These are phyloP conservation scores for Calephelis nemesis DNA, from an alignment of 1,140 invertebrate genomes.

Conservation along the genomic window DNA sequence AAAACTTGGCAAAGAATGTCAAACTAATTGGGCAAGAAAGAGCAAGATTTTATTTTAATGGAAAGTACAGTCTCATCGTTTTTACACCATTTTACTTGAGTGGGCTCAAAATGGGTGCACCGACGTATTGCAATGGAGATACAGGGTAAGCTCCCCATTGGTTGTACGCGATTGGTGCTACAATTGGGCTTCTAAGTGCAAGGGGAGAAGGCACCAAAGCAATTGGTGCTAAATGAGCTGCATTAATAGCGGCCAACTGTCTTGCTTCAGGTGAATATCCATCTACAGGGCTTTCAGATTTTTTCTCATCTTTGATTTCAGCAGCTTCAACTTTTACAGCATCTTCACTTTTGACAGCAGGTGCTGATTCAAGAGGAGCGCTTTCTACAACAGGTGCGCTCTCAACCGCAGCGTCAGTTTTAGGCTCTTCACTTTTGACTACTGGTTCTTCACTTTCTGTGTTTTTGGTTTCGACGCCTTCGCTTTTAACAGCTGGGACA, in stretches of 20 bases:
- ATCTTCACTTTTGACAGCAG: background rate
- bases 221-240: background rate
- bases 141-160: too few relatives aligned
- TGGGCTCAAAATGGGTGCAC: background rate
- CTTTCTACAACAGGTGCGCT: background rate
- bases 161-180: too few relatives aligned
- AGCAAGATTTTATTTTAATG: too few relatives aligned
- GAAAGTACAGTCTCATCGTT: too few relatives aligned
- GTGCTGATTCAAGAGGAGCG: background rate
- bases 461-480: background rate
- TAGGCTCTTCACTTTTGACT: background rate
- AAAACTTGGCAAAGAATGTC: too few relatives aligned
- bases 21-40: too few relatives aligned
- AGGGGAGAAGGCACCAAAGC: background rate
- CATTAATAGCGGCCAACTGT: background rate
- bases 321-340: conserved; percentile 1
- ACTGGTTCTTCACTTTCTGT: background rate
- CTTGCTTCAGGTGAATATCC: background rate
- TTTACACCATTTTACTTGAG: background rate
- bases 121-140: too few relatives aligned
- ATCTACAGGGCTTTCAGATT: background rate
- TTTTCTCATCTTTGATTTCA: background rate
- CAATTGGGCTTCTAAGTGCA: background rate
- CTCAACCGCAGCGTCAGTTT: background rate
- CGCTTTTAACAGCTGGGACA: background rate